Conservation (phyloP, 2,113 vertebrate species). For the Phaethon lepturus region DNA sequence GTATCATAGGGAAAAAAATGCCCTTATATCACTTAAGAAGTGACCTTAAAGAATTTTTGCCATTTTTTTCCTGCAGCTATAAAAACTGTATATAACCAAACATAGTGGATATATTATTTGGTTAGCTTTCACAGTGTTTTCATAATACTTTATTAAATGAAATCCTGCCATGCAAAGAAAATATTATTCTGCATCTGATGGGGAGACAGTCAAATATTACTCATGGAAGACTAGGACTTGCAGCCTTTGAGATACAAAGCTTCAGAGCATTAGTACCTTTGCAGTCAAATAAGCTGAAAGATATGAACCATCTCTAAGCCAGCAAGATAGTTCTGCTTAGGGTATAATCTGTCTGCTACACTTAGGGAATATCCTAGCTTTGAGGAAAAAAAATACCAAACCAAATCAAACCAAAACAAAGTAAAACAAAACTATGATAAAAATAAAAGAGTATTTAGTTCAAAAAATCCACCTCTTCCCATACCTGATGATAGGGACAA, state of each 20-base stretch:
- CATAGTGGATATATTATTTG: not conserved
- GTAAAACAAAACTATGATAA: not conserved
- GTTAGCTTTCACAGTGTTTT: not conserved
- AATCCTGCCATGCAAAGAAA: not conserved
- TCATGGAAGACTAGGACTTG: not conserved
- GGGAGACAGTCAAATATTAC: not conserved
- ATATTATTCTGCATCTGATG: not conserved
- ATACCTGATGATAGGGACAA: not conserved
- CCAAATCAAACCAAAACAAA: fast-evolving
- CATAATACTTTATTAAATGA: not conserved
- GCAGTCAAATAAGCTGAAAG: not conserved
- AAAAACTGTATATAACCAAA: not conserved
- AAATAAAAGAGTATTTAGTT: not conserved
- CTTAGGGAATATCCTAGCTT: not conserved
- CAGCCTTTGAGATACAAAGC: not conserved
- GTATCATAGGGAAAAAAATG: not conserved
- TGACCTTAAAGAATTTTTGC: not conserved
- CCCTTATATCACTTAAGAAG: not conserved
- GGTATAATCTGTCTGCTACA: not conserved
- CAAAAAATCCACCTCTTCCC: too few relatives aligned
- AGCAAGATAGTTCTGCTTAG: not conserved
- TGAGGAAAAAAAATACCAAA: not conserved
- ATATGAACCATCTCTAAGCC: not conserved
- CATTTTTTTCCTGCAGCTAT: not conserved
- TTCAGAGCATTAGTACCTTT: not conserved